phyloP scores from a whole-genome alignment of 2,888 invertebrate species.

The Lycocerus yunnanus region DNA sequence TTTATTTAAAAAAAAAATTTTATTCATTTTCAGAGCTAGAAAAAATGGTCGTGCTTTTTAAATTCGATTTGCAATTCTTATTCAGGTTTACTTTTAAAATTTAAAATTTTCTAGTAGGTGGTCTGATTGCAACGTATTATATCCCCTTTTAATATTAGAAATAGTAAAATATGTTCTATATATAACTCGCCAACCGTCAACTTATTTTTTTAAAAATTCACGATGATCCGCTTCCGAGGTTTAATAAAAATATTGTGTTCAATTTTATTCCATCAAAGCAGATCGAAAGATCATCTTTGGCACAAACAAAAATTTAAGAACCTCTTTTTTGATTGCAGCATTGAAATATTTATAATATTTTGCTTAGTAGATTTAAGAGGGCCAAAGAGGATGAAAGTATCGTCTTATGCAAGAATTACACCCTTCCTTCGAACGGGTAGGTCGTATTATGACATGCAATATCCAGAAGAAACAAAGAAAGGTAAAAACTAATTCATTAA shows the following conservation, averaged over 20 bases:
- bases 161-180: neutral
- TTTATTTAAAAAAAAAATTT: neutral
- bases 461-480: conserved; percentile 3
- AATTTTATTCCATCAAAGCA: neutral
- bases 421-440: conserved; percentile 28
- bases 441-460: conserved; percentile 4
- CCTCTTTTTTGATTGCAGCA: too few species aligned
- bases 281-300: neutral
- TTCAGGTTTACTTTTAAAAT: neutral
- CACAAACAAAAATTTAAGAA: neutral
- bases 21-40: neutral
- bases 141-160: neutral
- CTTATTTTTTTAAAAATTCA: neutral
- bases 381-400: conserved; percentile 20
- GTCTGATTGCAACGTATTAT: neutral
- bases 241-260: neutral
- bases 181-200: too few species aligned
- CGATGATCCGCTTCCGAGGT: neutral
- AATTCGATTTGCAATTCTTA: neutral
- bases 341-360: neutral
- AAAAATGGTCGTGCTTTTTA: neutral
- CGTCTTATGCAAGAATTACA: conserved; percentile 15
- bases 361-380: conserved; percentile 13
- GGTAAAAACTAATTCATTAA: neutral
- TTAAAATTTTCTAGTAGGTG: neutral